Conservation (phyloP, 2,113 vertebrate species). For the Salminus brasiliensis region DNA sequence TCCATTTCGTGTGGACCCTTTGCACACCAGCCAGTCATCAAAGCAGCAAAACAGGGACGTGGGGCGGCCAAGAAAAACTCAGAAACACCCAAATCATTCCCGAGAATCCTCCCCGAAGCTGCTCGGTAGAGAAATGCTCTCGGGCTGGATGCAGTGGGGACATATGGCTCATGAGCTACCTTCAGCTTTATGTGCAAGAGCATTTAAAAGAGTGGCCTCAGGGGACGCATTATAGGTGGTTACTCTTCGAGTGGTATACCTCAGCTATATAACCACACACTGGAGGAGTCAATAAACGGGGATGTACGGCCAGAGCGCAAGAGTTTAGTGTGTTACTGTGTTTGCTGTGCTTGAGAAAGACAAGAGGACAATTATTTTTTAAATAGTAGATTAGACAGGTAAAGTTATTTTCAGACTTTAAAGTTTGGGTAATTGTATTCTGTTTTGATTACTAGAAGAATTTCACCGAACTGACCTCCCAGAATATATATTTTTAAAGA, state of each 20-base stretch:
- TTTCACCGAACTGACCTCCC: no score
- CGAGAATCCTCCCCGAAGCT: conserved; percentile 52
- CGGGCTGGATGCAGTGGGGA: conserved; percentile 56
- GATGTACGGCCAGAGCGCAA: neutral
- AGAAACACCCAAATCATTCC: conserved; percentile 56
- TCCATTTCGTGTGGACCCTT: conserved; percentile 40
- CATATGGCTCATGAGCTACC: conserved; percentile 46
- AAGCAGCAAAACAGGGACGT: conserved; percentile 39
- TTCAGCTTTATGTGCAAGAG: conserved; percentile 51
- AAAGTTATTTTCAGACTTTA: no score
- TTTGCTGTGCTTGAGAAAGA: neutral
- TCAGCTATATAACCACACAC: conserved; percentile 30
- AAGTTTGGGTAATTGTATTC: no score
- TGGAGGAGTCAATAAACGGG: conserved; percentile 26
- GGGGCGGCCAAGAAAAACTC: conserved; percentile 51
- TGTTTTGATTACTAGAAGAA: no score
- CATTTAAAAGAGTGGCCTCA: conserved; percentile 46
- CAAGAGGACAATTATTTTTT: no score
- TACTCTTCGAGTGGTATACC: conserved; percentile 40
- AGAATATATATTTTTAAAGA: no score
- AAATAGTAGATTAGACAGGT: no score
- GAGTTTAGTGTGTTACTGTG: neutral
- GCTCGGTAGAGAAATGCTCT: conserved; percentile 49
- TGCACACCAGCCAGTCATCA: conserved; percentile 39
- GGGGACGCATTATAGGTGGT: conserved; percentile 55